Percentiles rank a stretch among this genome's conserved stretches.
These are phyloP conservation scores for Apostichopus japonicus DNA, from an alignment of 35 echinoderm and acorn worm genomes.

Conservation along the genomic window DNA sequence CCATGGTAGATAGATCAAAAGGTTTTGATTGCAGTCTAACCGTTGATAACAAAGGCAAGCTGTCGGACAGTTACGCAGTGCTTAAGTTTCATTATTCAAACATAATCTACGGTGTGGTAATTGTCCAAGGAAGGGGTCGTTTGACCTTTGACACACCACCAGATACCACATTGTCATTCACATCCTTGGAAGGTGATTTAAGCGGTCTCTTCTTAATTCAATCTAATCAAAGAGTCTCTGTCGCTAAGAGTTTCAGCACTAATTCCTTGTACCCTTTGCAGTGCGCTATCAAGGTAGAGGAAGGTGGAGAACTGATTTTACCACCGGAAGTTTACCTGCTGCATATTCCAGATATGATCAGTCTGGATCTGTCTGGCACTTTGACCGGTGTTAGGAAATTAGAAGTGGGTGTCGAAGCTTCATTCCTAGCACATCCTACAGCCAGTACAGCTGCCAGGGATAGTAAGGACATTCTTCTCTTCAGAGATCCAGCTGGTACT, in stretches of 20 bases:
- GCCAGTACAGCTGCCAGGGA: slow-evolving; percentile 59
- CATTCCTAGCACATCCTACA: slow-evolving; percentile 47
- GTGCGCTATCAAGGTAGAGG: slow-evolving; percentile 71
- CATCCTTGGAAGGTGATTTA: slow-evolving; percentile 65
- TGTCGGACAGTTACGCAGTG: slow-evolving; percentile 41
- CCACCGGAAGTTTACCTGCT: slow-evolving; percentile 69
- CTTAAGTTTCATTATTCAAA: slow-evolving; percentile 13
- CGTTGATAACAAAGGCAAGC: slow-evolving; percentile 67
- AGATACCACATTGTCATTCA: slow-evolving; percentile 55
- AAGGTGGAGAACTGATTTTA: slow-evolving; percentile 69
- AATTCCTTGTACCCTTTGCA: slow-evolving; percentile 57
- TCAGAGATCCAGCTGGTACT: slow-evolving; percentile 65
- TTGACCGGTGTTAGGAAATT: slow-evolving; percentile 68
- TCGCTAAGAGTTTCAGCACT: slow-evolving; percentile 65
- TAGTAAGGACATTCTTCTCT: slow-evolving; percentile 34
- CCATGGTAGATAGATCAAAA: slow-evolving; percentile 32
- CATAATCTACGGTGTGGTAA: slow-evolving; percentile 47
- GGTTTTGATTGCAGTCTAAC: not conserved
- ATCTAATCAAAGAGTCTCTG: slow-evolving; percentile 68
- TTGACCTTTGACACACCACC: slow-evolving; percentile 44
- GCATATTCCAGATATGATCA: not conserved
- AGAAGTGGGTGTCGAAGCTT: slow-evolving; percentile 56
- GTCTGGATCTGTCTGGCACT: slow-evolving; percentile 63
- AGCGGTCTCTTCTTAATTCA: slow-evolving; percentile 73
- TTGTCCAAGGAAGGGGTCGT: slow-evolving; percentile 41